Percentiles rank a stretch among this genome's conserved stretches.
Evolutionary conservation across 2,113 vertebrate genomes (phyloP).

Genomic region (Hydropotes inermis): DNA sequence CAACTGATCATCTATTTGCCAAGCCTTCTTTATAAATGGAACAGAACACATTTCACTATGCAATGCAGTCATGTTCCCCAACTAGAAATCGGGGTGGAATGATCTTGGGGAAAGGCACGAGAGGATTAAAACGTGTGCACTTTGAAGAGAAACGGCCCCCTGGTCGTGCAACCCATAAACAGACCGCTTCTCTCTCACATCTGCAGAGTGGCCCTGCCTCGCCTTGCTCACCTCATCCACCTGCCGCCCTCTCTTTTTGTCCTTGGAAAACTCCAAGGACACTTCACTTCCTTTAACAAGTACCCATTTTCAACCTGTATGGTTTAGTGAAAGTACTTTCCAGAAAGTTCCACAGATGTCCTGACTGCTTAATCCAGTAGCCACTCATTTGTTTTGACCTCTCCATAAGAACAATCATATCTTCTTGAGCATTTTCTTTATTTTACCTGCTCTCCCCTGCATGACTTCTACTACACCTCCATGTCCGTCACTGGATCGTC

Average conservation of each 20-base stretch:
- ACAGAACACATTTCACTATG: neutral
- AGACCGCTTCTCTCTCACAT: accelerated
- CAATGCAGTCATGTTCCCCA: neutral
- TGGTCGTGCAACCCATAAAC: accelerated
- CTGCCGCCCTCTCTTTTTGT: neutral
- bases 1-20: constrained; percentile 27
- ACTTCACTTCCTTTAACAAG: neutral
- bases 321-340: neutral
- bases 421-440: neutral
- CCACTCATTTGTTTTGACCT: neutral
- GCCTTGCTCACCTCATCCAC: accelerated
- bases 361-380: neutral
- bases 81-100: neutral
- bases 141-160: neutral
- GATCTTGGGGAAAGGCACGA: neutral
- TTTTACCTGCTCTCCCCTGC: neutral
- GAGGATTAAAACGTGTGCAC: neutral
- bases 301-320: neutral
- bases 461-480: neutral
- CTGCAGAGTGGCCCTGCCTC: neutral
- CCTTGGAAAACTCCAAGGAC: neutral
- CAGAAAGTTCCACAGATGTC: neutral
- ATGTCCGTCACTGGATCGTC: neutral
- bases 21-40: constrained; percentile 2
- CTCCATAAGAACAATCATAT: neutral